Conservation (phyloP, 2,888 invertebrate genomes). For the Macrophya annulata region DNA sequence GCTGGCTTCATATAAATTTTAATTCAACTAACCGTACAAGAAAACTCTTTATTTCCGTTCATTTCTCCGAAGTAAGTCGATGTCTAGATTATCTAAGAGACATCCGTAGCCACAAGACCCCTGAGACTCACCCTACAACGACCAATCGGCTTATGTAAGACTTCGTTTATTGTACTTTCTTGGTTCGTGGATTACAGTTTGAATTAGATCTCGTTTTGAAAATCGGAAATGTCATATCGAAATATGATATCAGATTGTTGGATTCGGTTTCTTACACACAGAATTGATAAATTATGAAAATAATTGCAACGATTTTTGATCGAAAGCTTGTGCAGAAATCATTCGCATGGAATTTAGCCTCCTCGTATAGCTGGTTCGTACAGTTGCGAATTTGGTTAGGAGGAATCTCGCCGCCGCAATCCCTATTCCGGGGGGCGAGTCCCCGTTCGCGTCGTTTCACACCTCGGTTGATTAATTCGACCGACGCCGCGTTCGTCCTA, state of each 20-base stretch:
- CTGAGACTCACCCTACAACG: neutral
- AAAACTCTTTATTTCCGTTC: neutral
- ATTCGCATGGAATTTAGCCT: slow-evolving; percentile 56
- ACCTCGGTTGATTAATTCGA: slow-evolving; percentile 78
- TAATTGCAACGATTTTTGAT: neutral
- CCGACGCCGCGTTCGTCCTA: slow-evolving; percentile 56
- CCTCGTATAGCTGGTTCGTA: neutral
- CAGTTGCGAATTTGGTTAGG: slow-evolving; percentile 44
- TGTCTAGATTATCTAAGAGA: neutral
- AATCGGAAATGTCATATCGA: slow-evolving; percentile 1
- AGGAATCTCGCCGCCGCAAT: slow-evolving; percentile 74
- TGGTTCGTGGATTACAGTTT: slow-evolving; percentile 45
- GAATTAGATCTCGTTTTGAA: slow-evolving; percentile 37
- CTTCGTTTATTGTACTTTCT: slow-evolving; percentile 44
- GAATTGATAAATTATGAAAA: neutral
- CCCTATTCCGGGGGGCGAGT: slow-evolving; percentile 61
- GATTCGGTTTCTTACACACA: neutral
- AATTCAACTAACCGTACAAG: neutral
- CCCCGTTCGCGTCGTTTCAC: slow-evolving; percentile 73
- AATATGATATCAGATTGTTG: neutral
- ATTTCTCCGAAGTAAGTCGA: neutral
- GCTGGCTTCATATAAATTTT: neutral
- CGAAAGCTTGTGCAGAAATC: neutral
- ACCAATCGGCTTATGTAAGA: slow-evolving; percentile 52
- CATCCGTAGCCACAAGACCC: neutral